Base-by-base conservation (phyloP, 2,113 vertebrate genomes). In the Sapayoa aenigma region DNA sequence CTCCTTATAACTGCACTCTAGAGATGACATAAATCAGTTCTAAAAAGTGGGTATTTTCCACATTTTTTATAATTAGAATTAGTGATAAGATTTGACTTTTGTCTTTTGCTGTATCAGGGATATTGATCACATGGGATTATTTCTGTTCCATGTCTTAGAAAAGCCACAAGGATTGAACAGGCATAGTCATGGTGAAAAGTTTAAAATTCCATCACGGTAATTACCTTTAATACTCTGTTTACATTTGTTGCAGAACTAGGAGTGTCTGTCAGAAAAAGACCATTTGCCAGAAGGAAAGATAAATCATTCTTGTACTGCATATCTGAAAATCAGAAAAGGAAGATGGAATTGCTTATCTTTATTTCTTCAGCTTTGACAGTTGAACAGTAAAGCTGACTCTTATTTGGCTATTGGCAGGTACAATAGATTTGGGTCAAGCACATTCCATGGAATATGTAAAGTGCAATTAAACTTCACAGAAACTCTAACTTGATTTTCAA, bases 311-410 rank as follows among this genome's bases (percentile, higher is more conserved):
- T 67, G 13, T 68, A 12, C 23, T 71, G 46, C 31, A 22, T 49
- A 62, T 20, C 44, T 95, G 52, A 59, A 42, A 84, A 37, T 63
- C 13, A 44, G 60, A 59, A 80, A 78, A 72, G 35, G 72, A 89
- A 60, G 21, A 28, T 15, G 46, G 58, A 76, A 50, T 41, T 77
- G 55, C 22, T 83, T 80, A 17, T 86, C 9, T 28, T 80, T 67
- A 47, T 76, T 87, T 90, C 9, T 83, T 35, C 42, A 63, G 30
- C 27, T 25, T 80, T 90, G 75, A 87, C 75, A 90, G 44, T 47
- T 81, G 68, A 19, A 68, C 63, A 77, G 83, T 86, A 93, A 86
- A 86, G 59, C 75, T 83, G 74, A 84, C n/a, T 95, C 76, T 52
- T 56, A 53, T 60, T 87, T 68, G 65, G 13, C 31, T 80, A 3